A percentile compares a stretch with the other conserved stretches of the same genome.
These are phyloP conservation scores for Drosophila greeni DNA, from an alignment of 2,888 invertebrate genomes.

Conservation along the genomic window DNA sequence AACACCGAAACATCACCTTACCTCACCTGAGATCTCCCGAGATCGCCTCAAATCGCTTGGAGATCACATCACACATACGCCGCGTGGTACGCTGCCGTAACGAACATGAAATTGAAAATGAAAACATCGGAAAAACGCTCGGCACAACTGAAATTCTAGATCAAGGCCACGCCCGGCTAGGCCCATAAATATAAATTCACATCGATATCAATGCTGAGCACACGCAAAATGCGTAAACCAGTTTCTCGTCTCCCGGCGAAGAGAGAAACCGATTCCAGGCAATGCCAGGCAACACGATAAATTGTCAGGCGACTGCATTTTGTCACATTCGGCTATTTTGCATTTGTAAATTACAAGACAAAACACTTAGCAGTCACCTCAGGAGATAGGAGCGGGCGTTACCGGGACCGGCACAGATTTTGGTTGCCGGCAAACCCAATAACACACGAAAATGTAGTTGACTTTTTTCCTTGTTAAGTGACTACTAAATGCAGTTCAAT, in stretches of 20 bases:
- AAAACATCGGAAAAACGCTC: constrained; percentile 62
- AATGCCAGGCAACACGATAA: constrained; percentile 62
- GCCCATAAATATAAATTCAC: constrained; percentile 15
- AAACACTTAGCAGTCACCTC: constrained; percentile 64
- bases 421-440: constrained; percentile 40
- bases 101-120: constrained; percentile 51
- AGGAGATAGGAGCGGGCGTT: constrained; percentile 43
- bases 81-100: constrained; percentile 24
- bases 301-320: constrained; percentile 62
- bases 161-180: constrained; percentile 66
- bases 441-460: constrained; percentile 30
- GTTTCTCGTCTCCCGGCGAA: constrained; percentile 28
- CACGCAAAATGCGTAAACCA: constrained; percentile 63
- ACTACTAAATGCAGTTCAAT: constrained; percentile 19
- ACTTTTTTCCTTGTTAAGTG: constrained; percentile 17
- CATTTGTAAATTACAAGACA: constrained; percentile 68
- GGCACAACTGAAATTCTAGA: constrained; percentile 70
- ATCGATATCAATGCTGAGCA: constrained; percentile 39
- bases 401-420: constrained; percentile 8
- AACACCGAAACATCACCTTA: constrained; percentile 39
- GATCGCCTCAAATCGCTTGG: constrained; percentile 19
- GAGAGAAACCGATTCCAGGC: constrained; percentile 34
- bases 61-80: constrained; percentile 49
- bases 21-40: constrained; percentile 22
- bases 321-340: constrained; percentile 63